Percentiles rank a stretch among this genome's conserved stretches.
Evolutionary conservation across 2,113 vertebrate genomes (phyloP).

Genomic region (Psilopogon haemacephalus): DNA sequence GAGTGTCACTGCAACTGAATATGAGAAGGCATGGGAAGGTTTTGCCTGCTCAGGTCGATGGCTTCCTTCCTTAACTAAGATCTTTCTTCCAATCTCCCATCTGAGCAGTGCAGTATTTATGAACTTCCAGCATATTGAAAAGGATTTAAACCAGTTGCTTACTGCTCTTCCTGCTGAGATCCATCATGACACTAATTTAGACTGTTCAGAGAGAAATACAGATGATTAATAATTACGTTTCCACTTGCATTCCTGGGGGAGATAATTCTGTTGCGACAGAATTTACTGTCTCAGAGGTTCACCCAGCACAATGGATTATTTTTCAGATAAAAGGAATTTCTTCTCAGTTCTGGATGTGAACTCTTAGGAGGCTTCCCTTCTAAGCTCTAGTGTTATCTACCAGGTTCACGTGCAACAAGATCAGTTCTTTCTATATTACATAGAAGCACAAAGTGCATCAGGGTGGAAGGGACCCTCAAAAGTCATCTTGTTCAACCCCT

Average conservation of each 20-base stretch:
- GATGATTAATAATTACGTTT: neutral
- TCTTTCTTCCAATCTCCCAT: neutral
- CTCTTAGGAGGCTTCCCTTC: neutral
- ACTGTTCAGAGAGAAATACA: neutral
- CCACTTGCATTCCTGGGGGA: neutral
- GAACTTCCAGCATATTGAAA: neutral
- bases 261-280: neutral
- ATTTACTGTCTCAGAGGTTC: neutral
- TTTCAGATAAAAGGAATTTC: neutral
- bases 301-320: neutral
- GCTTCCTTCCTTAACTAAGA: neutral
- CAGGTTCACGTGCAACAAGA: neutral
- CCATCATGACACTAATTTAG: neutral
- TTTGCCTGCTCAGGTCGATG: neutral
- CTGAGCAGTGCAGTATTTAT: neutral
- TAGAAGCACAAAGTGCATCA: no score
- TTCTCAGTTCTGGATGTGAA: neutral
- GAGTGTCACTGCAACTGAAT: neutral
- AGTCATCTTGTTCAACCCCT: no score
- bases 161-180: neutral
- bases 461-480: no score
- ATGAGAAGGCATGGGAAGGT: neutral
- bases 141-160: neutral
- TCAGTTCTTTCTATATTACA: neutral
- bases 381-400: neutral